Base-by-base conservation (phyloP, 2,113 vertebrate species). In the Stercorarius parasiticus region DNA sequence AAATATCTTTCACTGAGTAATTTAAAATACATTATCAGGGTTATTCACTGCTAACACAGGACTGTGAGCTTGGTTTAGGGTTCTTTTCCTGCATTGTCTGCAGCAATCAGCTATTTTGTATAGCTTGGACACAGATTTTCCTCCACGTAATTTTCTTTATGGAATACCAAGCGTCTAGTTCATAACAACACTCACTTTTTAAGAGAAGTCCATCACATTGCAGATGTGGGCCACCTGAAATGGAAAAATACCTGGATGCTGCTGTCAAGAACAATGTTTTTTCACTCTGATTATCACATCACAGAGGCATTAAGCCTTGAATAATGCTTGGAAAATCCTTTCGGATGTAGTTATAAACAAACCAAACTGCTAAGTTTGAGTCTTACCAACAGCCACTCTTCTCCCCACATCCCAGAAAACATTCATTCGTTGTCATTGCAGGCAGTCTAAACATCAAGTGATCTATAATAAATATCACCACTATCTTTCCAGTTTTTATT, bases 1-100 rank as follows among this genome's bases (percentile, higher is more conserved):
- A 95, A 90, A 38, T 88, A 91, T 84, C 81, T 92, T 97, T 90
- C 82, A 94, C 47, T 0, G 5, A 77, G 45, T 79, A 89, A 95
- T 95, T 86, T 89, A 89, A 92, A 74, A 89, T 67, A 76, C 23
- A 88, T 90, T 93, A 83, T 73, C 38, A 53, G 22, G 36, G 27
- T 76, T 92, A 82, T 93, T 92, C 62, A 88, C 25, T 81, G 80
- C 42, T 82, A 95, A 73, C 1, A 0, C 25, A 53, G 26, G 40
- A 83, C 34, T 55, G 19, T 55, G n/a, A 94, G 13, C 16, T 88
- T 67, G 15, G 32, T 67, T 78, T 81, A 58, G 29, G 20, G 10
- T 55, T 82, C 82, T 91, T 96, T 88, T 76, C 38, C 34, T 64
- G 5, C 18, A 19, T 61, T 84, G 36, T 76, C 32, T 73, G 26